phyloP scores from a whole-genome alignment of 1,140 invertebrate genomes.

The Chironomus striatipennis region DNA sequence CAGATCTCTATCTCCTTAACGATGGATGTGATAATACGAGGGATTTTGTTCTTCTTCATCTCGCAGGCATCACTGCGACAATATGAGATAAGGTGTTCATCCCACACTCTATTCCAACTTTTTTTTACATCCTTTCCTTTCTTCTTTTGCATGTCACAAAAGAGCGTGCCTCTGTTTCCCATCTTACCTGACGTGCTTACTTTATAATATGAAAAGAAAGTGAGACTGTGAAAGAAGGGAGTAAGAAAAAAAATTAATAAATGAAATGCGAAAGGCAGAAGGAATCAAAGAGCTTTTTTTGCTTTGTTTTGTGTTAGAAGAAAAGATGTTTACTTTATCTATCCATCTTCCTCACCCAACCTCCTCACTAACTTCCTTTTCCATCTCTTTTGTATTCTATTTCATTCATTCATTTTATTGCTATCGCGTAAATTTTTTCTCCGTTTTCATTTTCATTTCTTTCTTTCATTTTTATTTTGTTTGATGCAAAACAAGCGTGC shows the following conservation, averaged over 20 bases:
- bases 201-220: neutral
- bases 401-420: neutral
- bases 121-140: too few relatives aligned
- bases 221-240: neutral
- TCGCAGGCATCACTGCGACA: neutral
- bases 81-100: neutral
- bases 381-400: neutral
- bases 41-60: neutral
- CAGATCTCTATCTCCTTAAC: neutral
- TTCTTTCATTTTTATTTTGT: neutral
- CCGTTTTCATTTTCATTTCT: neutral
- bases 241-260: neutral
- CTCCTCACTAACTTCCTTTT: neutral
- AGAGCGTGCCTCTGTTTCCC: neutral
- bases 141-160: neutral
- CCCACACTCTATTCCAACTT: neutral
- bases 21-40: conserved; percentile 1
- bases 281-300: conserved; percentile 5
- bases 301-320: neutral
- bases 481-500: neutral
- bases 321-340: too few relatives aligned
- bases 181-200: neutral
- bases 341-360: too few relatives aligned
- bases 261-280: neutral
- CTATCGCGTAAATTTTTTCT: neutral